Base-by-base conservation (phyloP, 53 echinoderm and acorn worm species). In the Luidia sarsii region DNA sequence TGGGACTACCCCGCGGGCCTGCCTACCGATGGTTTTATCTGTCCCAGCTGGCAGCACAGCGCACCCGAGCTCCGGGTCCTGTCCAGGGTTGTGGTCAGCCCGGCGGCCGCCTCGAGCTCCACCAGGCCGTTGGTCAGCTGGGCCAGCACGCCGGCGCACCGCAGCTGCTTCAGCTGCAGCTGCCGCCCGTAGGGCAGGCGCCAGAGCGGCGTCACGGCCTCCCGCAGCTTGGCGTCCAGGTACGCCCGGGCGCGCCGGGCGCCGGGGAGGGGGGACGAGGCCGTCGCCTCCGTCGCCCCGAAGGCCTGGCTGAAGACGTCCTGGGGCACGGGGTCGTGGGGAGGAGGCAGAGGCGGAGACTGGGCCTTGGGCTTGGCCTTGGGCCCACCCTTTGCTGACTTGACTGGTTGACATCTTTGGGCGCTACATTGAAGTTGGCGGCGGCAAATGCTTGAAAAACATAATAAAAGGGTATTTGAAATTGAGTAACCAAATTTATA, bases 1-100 rank as follows among this genome's bases (percentile, higher is more conserved):
- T 32, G 20, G 36, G 11, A 32, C 2, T 27, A 66, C 27, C 59
- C 25, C n/a, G 59, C 3, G 22, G 24, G 21, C 62, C 18, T 43
- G 27, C 83, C 43, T 75, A 88, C 89, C 49, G 89, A 83, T 22
- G 83, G 46, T 39, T 83, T 88, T 4, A 75, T 83, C 39, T 18
- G 28, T 4, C 64, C 83, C 2, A 88, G 20, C 9, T 64, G 89
- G 54, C 89, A 88, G 63, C 75, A 88, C 56, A 83, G 10, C 19
- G 72, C 83, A 30, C 65, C 62, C 67, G 25, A 59, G 16, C 36
- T 31, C 20, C 13, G 35, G 2, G 75, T 46, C 35, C 50, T 72
- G 27, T 75, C 68, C 22, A 82, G 39, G 14, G 79, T 83, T 9
- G 15, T 35, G 10, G 67, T 57, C 3, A 16, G 64, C 7, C 89